Evolutionary conservation across 37 sponge, comb jelly and placozoan genomes (phyloP).

Genomic region (Spongilla lacustris): DNA sequence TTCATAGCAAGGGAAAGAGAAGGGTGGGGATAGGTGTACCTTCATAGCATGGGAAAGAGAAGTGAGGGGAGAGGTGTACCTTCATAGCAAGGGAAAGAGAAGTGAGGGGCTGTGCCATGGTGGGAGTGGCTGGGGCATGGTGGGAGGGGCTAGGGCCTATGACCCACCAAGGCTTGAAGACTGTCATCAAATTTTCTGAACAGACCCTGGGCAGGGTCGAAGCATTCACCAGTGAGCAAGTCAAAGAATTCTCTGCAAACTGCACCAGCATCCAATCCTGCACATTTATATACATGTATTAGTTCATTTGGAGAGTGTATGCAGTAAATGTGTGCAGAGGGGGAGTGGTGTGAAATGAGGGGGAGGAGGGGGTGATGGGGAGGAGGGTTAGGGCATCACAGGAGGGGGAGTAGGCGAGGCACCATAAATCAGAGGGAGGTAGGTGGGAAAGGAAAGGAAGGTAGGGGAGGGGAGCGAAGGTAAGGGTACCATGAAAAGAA

Average conservation of each 20-base stretch:
- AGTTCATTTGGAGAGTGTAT: neutral
- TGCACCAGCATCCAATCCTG: conserved; percentile 90
- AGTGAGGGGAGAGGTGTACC: too few relatives aligned
- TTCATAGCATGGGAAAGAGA: too few relatives aligned
- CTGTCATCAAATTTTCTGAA: conserved; percentile 71
- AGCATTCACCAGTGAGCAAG: conserved; percentile 55
- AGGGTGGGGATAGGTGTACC: too few relatives aligned
- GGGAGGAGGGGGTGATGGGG: too few relatives aligned
- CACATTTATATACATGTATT: neutral
- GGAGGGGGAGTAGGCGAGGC: too few relatives aligned
- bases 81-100: too few relatives aligned
- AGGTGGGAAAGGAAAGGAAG: neutral
- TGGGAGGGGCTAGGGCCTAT: too few relatives aligned
- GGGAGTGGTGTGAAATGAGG: too few relatives aligned
- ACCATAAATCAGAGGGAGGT: neutral
- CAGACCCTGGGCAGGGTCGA: conserved; percentile 64
- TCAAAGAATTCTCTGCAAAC: conserved; percentile 85
- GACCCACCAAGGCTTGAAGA: conserved; percentile 67
- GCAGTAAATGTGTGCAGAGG: neutral
- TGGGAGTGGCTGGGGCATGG: too few relatives aligned
- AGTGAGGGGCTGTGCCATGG: too few relatives aligned
- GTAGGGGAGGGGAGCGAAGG: neutral
- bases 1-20: too few relatives aligned
- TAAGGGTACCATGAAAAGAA: neutral
- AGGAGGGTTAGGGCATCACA: too few relatives aligned